These are phyloP conservation scores for Halcyon malimbica DNA, from an alignment of 2,113 vertebrate species.

Conservation along the genomic window DNA sequence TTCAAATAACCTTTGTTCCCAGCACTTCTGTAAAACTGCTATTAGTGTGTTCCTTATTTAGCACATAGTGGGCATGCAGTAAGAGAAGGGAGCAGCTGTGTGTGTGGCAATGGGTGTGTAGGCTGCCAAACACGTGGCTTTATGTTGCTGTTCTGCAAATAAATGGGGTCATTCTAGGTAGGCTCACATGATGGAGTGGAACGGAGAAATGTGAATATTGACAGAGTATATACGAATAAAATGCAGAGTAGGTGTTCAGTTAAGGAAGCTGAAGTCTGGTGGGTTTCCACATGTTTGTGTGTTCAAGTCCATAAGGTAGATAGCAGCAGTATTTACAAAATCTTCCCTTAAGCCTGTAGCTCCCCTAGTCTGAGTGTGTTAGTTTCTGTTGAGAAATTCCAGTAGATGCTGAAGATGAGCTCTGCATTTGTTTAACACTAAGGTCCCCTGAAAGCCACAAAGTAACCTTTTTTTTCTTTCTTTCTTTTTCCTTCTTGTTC, in stretches of 20 bases:
- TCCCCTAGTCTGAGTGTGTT: background rate
- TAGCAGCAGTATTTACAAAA: background rate
- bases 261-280: background rate
- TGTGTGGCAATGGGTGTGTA: background rate
- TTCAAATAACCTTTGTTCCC: background rate
- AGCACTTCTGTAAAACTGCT: background rate
- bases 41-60: background rate
- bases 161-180: background rate
- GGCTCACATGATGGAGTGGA: background rate
- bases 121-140: background rate
- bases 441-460: background rate
- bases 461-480: too few relatives aligned
- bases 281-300: background rate
- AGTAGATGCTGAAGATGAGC: background rate
- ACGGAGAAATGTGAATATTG: background rate
- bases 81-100: background rate
- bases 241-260: background rate
- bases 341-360: background rate
- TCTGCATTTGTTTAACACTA: background rate
- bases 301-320: background rate
- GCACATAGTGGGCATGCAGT: background rate
- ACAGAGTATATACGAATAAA: background rate
- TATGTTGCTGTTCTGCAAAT: background rate
- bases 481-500: background rate
- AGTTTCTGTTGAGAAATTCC: background rate